Conservation (phyloP, 2,888 invertebrate species). For the Xanthostigma xanthostigma region DNA sequence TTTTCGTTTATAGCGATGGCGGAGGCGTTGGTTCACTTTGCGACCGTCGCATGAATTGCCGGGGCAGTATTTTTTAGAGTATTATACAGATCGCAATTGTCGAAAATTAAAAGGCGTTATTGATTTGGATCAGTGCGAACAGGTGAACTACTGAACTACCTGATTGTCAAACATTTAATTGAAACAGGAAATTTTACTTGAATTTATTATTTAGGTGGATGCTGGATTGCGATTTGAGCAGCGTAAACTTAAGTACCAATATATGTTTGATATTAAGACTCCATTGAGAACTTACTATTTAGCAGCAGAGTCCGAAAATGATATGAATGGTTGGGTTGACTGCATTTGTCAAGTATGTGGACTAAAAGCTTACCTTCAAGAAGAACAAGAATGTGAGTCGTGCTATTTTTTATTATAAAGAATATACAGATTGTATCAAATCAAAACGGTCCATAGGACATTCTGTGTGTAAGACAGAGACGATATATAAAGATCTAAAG, state of each 20-base stretch:
- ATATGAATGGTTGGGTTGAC: constrained; percentile 93
- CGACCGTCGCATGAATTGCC: constrained; percentile 84
- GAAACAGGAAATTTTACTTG: constrained; percentile 1
- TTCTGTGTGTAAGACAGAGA: too few relatives aligned
- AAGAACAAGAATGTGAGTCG: constrained; percentile 26
- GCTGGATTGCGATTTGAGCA: constrained; percentile 73
- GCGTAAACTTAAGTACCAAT: constrained; percentile 63
- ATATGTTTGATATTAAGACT: constrained; percentile 81
- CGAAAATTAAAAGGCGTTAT: constrained; percentile 78
- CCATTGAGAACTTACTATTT: constrained; percentile 81
- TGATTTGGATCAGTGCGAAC: constrained; percentile 91
- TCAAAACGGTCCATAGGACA: too few relatives aligned
- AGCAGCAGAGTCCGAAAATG: constrained; percentile 79
- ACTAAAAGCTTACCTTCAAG: constrained; percentile 53
- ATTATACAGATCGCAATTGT: constrained; percentile 78
- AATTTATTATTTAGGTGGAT: constrained; percentile 45
- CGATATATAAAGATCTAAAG: too few relatives aligned
- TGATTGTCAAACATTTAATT: constrained; percentile 3
- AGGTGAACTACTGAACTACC: constrained; percentile 44
- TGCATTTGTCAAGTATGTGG: constrained; percentile 88
- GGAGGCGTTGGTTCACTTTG: constrained; percentile 86
- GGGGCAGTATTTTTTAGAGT: constrained; percentile 84
- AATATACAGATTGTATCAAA: too few relatives aligned
- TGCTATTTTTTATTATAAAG: neutral
- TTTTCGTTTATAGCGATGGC: constrained; percentile 65